Evolutionary conservation across 2,113 vertebrate genomes (phyloP), one percentile per base, ranked within the genome.

Genomic region (Elephantulus edwardii): DNA sequence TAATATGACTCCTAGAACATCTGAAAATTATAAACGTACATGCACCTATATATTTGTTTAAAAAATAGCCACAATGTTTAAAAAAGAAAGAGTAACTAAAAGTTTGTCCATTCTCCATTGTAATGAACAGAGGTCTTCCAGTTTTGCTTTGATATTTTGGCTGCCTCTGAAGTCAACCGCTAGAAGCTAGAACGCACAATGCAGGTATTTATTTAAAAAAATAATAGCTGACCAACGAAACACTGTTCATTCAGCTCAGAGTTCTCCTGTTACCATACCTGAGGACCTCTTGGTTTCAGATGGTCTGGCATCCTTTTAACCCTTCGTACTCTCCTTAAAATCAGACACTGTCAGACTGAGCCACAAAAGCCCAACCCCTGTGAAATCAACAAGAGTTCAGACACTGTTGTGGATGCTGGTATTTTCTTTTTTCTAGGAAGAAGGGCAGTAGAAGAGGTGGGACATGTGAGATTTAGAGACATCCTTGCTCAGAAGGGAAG

Each of bases 231-330:
- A 91, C 79, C 62, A 77, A 84, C 28, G 16, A 79, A 93, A 92
- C 83, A 88, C 81, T 60, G 86, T 86, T 72, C 30, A n/a, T 90
- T 89, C 88, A 94, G 89, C 95, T 96, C 96, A 97, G 96, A 94
- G 96, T 96, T 84, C 91, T 96, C 72, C 86, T 71, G 76, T 95
- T 96, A 13, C 35, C 28, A 20, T 1, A 89, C 91, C 96, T 95
- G 30, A 8, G 74, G 79, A 92, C 91, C 92, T 94, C 83, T 75
- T 38, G 64, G 91, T 94, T 94, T 96, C 96, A 62, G 0, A 89
- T 68, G 89, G 78, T 70, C 92, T 66, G 84, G 93, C 82, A 86
- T 86, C 92, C 10, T 91, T 90, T 38, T 85, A 52, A 83, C 91
- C 86, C 83, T 16, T 71, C 46, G 44, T 44, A 72, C 44, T 90